These are phyloP conservation scores for Mellivora capensis DNA, from an alignment of 2,113 vertebrate species.

Conservation along the genomic window DNA sequence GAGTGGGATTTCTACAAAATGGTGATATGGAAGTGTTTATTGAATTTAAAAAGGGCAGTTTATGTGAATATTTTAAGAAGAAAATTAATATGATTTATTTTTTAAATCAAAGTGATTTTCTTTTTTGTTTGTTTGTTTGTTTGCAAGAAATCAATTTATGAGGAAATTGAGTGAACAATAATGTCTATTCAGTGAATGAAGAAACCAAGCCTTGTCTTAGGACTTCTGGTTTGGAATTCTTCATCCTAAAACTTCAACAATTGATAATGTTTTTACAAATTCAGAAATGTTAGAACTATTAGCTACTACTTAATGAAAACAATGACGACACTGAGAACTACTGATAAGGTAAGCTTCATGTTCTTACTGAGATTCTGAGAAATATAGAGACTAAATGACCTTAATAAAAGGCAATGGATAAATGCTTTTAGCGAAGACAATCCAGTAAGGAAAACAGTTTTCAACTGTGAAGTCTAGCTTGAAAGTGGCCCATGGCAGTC, in stretches of 20 bases:
- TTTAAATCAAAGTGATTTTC: not conserved
- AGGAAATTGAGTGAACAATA: not conserved
- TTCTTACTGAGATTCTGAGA: not conserved
- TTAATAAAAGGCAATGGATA: not conserved
- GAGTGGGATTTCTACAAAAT: not conserved
- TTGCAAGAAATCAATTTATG: not conserved
- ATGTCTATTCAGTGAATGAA: not conserved
- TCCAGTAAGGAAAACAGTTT: not conserved
- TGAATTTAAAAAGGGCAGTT: slow-evolving; percentile 3
- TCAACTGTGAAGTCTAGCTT: not conserved
- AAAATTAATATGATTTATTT: slow-evolving; percentile 11
- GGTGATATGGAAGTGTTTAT: not conserved
- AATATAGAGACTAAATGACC: not conserved
- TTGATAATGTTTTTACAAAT: not conserved
- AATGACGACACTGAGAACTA: not conserved
- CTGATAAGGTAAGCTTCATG: not conserved
- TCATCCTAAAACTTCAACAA: not conserved
- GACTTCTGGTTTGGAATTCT: not conserved
- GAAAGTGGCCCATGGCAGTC: not conserved
- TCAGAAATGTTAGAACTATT: not conserved
- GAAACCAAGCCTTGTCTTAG: not conserved
- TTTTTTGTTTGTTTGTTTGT: not conserved
- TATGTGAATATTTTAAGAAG: not conserved
- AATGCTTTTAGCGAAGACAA: not conserved
- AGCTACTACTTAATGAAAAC: not conserved